phyloP scores from a whole-genome alignment of 2,888 invertebrate species.

The Drosophila affinis region DNA sequence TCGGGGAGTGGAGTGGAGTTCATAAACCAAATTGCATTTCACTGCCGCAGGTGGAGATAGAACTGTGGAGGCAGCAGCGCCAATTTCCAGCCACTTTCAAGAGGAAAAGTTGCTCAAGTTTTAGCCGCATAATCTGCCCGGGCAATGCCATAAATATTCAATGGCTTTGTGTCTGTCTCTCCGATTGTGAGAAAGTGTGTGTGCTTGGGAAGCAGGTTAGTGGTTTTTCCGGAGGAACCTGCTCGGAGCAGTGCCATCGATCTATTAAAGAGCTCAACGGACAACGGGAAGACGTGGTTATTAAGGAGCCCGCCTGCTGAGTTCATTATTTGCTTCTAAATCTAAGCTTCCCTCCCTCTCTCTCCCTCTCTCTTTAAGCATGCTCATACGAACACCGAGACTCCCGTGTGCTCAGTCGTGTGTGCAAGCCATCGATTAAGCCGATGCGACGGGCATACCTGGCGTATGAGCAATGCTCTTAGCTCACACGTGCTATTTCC shows the following conservation, averaged over 20 bases:
- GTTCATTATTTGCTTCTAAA: conserved; percentile 55
- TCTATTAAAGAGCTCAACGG: conserved; percentile 43
- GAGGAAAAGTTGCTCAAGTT: conserved; percentile 71
- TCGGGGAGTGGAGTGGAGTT: conserved; percentile 55
- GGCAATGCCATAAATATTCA: conserved; percentile 74
- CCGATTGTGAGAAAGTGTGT: conserved; percentile 15
- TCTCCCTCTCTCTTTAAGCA: neutral
- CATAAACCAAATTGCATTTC: conserved; percentile 78
- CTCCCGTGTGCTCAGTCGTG: conserved; percentile 27
- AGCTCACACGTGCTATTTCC: neutral
- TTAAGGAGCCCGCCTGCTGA: conserved; percentile 46
- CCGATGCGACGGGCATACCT: conserved; percentile 49
- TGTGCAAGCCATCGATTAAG: conserved; percentile 69
- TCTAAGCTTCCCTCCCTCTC: conserved; percentile 6
- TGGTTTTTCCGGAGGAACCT: conserved; percentile 21
- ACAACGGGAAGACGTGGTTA: conserved; percentile 16
- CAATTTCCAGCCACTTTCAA: conserved; percentile 43
- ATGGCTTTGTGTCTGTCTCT: conserved; percentile 65
- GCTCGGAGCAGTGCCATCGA: conserved; percentile 46
- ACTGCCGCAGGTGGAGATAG: conserved; percentile 40
- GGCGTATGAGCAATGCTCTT: conserved; percentile 63
- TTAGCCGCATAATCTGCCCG: conserved; percentile 74
- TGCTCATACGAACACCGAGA: conserved; percentile 6
- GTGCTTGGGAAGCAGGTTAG: conserved; percentile 48
- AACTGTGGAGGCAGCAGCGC: conserved; percentile 26